Evolutionary conservation across 2,888 invertebrate genomes (phyloP), one percentile per base, ranked within the genome.

Genomic region (Heliconius charithonia): DNA sequence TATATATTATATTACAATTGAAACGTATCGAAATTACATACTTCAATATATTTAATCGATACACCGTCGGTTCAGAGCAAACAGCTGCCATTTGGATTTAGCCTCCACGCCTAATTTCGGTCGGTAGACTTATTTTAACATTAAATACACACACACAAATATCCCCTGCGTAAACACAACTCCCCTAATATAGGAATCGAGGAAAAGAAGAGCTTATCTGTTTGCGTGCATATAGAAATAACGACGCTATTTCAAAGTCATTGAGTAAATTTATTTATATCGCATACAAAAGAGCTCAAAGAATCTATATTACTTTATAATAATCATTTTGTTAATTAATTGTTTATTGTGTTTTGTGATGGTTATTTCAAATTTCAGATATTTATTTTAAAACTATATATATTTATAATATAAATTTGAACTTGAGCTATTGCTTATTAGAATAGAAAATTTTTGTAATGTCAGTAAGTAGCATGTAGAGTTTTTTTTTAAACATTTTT

Each of bases 91-190:
- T 92, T 92, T 90, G 90, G 91, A 92, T 92, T 94, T 93, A 93
- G 89, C 88, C 89, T 93, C 92, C 91, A 91, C 92, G 93, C 93
- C 93, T 93, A 93, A 94, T 93, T 93, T 94, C 90, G 91, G 92
- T 92, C 89, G 90, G 92, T 89, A 92, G 93, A 92, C 93, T 93
- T 94, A 94, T 92, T 94, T 92, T 92, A 94, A 93, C 93, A 93
- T 92, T 93, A 92, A 93, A 93, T 93, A 93, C 91, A 93, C 93
- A 91, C 88, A 89, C 88, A 91, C 87, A 92, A 90, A 93, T 93
- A 93, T 93, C 93, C 92, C 92, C 91, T 93, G 90, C 89, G 89
- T 92, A 94, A 94, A 94, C 94, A 94, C 88, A 89, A 87, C 93
- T 89, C 93, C 94, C 94, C 93, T 92, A 89, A 91, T 90, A 91